Percentiles rank a stretch among this genome's conserved stretches.
Conservation (phyloP, 2,797 vertebrate species). For the Melanogrammus aeglefinus region DNA sequence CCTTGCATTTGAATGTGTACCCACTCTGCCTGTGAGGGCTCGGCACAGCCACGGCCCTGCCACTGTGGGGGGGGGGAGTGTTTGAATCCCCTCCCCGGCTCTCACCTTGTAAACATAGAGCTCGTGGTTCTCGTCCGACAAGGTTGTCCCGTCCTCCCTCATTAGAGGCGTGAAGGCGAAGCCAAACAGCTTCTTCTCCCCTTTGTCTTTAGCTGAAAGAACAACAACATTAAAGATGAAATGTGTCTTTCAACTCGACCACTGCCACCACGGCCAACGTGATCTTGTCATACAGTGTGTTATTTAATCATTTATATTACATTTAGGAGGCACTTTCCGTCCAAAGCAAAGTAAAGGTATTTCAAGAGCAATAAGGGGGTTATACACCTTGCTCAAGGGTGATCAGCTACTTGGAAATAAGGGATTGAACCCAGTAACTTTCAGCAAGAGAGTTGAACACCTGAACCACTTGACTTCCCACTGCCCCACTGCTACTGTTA, state of each 20-base stretch:
- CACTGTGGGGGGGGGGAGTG: background rate
- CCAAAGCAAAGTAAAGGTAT: too few relatives aligned
- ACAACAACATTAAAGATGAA: slow-evolving; percentile 34
- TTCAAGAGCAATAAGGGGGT: background rate
- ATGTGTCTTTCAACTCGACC: slow-evolving; percentile 10
- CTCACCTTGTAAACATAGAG: slow-evolving; percentile 98
- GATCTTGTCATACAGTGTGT: background rate
- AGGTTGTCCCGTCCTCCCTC: slow-evolving; percentile 96
- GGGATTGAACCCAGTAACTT: background rate
- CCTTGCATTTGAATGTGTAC: background rate
- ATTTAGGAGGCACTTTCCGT: too few relatives aligned
- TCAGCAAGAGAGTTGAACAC: background rate
- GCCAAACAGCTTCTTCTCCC: slow-evolving; percentile 97
- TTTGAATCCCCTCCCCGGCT: slow-evolving; percentile 3
- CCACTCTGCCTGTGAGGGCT: background rate
- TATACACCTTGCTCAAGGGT: background rate
- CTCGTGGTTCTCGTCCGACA: slow-evolving; percentile 96
- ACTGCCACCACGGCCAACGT: background rate
- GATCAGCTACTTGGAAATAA: too few relatives aligned
- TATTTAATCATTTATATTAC: background rate
- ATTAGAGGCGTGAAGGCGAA: slow-evolving; percentile 97
- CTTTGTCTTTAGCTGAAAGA: slow-evolving; percentile 94
- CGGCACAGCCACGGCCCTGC: background rate
- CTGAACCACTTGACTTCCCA: background rate
- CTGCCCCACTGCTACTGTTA: too few relatives aligned